These are phyloP conservation scores for Synanthedon tipuliformis DNA, from an alignment of 2,888 invertebrate genomes.

Conservation along the genomic window DNA sequence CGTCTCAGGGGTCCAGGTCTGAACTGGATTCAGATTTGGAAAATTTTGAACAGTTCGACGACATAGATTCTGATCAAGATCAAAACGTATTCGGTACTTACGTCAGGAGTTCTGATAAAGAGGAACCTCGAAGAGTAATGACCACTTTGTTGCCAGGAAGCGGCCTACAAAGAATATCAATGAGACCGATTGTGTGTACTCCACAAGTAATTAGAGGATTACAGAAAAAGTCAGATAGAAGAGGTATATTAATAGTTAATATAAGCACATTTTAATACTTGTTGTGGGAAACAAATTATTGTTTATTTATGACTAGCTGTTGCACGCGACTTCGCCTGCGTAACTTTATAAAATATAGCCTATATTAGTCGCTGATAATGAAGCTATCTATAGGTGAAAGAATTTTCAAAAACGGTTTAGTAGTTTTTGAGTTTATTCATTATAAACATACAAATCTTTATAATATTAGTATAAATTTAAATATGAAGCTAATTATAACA, in stretches of 20 bases:
- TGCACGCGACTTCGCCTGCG: no score
- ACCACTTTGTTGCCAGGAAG: constrained; percentile 54
- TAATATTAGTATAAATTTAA: no score
- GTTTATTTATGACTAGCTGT: no score
- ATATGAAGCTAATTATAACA: no score
- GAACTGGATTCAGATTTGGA: constrained; percentile 58
- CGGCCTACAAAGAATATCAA: constrained; percentile 48
- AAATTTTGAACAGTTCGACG: constrained; percentile 55
- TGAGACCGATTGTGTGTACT: constrained; percentile 34
- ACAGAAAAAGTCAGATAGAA: constrained; percentile 6
- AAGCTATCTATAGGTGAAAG: no score
- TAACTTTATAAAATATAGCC: no score
- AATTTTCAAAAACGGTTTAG: no score
- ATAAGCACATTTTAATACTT: no score
- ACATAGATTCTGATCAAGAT: constrained; percentile 55
- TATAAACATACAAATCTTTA: no score
- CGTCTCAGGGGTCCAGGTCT: constrained; percentile 41
- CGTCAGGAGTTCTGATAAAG: constrained; percentile 38
- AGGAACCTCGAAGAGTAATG: constrained; percentile 46
- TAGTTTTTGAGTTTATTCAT: no score
- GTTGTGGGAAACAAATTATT: no score
- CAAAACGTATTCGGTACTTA: constrained; percentile 33
- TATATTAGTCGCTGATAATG: no score
- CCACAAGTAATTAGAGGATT: background rate
- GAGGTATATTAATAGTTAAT: constrained; percentile 17